A percentile compares a stretch with the other conserved stretches of the same genome.
phyloP scores from a whole-genome alignment of 2,797 vertebrate species.

The Pipistrellus kuhlii region DNA sequence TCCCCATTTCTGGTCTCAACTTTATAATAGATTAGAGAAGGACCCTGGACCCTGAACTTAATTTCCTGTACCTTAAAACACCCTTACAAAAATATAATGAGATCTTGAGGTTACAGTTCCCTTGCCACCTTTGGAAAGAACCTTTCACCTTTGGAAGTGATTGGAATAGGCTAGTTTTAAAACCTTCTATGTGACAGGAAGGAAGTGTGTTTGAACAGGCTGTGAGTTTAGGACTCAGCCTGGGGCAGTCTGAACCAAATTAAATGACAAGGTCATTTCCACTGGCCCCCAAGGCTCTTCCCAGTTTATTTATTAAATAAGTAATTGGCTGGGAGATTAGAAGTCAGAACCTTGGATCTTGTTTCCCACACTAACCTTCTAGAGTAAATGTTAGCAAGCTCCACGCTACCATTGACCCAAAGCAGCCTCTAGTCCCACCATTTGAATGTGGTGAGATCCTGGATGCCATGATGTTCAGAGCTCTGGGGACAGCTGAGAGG shows the following conservation, averaged over 20 bases:
- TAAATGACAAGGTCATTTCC: not conserved
- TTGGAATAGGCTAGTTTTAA: not conserved
- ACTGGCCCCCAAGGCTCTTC: not conserved
- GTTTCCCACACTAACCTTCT: not conserved
- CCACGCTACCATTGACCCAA: not conserved
- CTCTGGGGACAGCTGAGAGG: not conserved
- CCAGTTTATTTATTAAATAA: not conserved
- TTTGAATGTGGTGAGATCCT: not conserved
- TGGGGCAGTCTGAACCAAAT: too few relatives aligned
- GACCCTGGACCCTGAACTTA: not conserved
- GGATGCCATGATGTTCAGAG: not conserved
- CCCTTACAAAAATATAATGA: not conserved
- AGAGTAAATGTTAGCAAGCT: not conserved
- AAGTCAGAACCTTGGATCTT: not conserved
- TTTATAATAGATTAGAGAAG: not conserved
- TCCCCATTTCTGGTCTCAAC: not conserved
- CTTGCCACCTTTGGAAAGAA: not conserved
- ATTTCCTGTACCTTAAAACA: not conserved
- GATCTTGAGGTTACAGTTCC: not conserved
- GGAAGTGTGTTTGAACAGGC: not conserved
- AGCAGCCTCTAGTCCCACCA: not conserved
- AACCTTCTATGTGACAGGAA: too few relatives aligned
- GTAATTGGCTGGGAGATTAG: not conserved
- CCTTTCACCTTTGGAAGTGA: not conserved
- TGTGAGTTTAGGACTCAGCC: not conserved